Evolutionary conservation across 1,140 invertebrate species (phyloP), one percentile per base, ranked within the genome.

Genomic region (Nasonia longicornis): DNA sequence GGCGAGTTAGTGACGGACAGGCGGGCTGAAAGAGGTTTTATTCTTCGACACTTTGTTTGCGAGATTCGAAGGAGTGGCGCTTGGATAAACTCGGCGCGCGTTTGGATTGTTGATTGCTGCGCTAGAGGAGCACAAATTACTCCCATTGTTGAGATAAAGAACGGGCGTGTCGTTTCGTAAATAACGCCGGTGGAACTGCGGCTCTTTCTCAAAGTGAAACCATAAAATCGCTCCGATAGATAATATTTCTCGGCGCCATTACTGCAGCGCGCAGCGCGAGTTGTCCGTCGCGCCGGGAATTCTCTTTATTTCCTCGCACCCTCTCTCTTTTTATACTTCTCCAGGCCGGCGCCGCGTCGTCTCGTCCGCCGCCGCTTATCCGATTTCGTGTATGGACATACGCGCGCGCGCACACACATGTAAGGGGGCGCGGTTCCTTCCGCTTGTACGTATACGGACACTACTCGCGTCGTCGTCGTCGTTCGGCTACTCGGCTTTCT

Each of bases 11-110:
- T 14, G 67, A 14, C 67, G 72, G 35, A 42, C 35, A 45, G 16
- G 22, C 63, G 63, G 52, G 73, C 26, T 26, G 80, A 7, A 42
- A 42, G 38, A 42, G 38, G 38, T 42, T 77, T 81, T 81, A 81
- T 81, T 81, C 67, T 77, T 81, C 80, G 80, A 77, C 80, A 81
- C 74, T 81, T 81, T 81, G 80, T 81, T 81, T 81, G 80, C 74
- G 66, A 29, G 73, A 81, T 81, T 64, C 67, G 73, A 81, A 52
- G 48, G 4, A 52, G 48, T n/a, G n/a, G 58, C 52, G 52, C 52
- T 64, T 42, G 42, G 76, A 78, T 70, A 70, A 78, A 70, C 76
- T 67, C 69, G 52, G n/a, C 31, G 31, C 48, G 10, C 77, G 69
- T 74, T 79, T 66, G 67, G 58, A 73, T 79, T 74, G 35, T 66